phyloP scores from a whole-genome alignment of 2,888 invertebrate species.

The Acrocera orbiculus region DNA sequence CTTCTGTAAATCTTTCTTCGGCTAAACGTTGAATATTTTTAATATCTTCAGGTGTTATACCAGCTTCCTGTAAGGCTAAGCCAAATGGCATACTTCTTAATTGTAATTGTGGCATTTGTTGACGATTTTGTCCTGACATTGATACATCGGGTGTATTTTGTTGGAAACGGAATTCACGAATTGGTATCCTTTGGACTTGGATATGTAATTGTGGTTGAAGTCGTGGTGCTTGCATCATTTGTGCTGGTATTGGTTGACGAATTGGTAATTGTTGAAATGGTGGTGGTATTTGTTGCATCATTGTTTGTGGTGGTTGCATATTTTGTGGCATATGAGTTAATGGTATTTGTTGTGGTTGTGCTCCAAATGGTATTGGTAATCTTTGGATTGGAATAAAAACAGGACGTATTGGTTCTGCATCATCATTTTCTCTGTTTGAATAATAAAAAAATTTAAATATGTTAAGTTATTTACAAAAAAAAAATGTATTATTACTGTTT shows the following conservation, averaged over 20 bases:
- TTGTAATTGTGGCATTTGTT: slow-evolving; percentile 16
- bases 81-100: slow-evolving; percentile 29
- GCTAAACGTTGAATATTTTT: slow-evolving; percentile 31
- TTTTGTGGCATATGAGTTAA: slow-evolving; percentile 34
- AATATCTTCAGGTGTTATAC: slow-evolving; percentile 30
- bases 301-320: slow-evolving; percentile 22
- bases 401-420: slow-evolving; percentile 27
- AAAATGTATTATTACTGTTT: slow-evolving; percentile 6
- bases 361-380: slow-evolving; percentile 33
- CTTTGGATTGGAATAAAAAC: slow-evolving; percentile 31
- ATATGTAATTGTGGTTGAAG: slow-evolving; percentile 32
- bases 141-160: slow-evolving; percentile 19
- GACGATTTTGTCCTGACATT: too few species aligned
- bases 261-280: slow-evolving; percentile 11
- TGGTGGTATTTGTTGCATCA: slow-evolving; percentile 15
- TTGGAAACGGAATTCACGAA: slow-evolving; percentile 29
- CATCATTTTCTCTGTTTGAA: slow-evolving; percentile 17
- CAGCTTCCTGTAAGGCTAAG: slow-evolving; percentile 28
- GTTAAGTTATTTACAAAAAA: not conserved
- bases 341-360: slow-evolving; percentile 36
- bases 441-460: not conserved
- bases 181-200: slow-evolving; percentile 33
- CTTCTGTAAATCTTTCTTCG: slow-evolving; percentile 28
- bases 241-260: slow-evolving; percentile 15
- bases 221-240: slow-evolving; percentile 33